A percentile compares a stretch with the other conserved stretches of the same genome.
phyloP scores from a whole-genome alignment of 23 tunicate genomes.

The Clavelina lepadiformis region DNA sequence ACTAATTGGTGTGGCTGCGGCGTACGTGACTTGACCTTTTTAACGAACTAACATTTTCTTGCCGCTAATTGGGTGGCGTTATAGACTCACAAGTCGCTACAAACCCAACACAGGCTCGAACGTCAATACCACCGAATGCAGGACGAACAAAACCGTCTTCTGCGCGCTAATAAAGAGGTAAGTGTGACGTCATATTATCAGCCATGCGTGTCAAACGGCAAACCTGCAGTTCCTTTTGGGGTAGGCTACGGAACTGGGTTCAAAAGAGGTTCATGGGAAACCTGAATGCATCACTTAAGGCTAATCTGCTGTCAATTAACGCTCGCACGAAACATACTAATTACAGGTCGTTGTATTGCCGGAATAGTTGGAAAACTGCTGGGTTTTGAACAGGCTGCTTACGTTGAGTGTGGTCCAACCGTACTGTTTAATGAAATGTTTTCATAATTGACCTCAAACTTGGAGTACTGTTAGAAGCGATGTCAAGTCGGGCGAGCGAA shows the following conservation, averaged over 20 bases:
- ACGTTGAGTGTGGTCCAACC: no score
- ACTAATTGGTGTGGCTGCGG: no score
- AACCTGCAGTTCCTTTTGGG: no score
- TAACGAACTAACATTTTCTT: neutral
- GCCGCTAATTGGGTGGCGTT: neutral
- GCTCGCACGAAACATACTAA: neutral
- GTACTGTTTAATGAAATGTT: no score
- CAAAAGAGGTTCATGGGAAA: neutral
- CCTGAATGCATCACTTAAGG: neutral
- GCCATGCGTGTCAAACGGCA: no score
- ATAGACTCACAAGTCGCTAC: neutral
- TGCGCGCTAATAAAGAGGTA: constrained; percentile 2
- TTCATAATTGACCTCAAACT: no score
- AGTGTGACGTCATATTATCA: neutral
- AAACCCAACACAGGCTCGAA: neutral
- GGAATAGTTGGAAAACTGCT: neutral
- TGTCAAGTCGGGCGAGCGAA: no score
- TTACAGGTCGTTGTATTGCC: neutral
- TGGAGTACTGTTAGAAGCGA: no score
- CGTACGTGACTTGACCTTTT: neutral
- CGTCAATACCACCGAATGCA: neutral
- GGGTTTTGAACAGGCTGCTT: no score
- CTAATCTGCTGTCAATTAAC: neutral
- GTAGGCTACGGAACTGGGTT: neutral
- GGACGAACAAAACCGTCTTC: constrained; percentile 1